Evolutionary conservation across 2,113 vertebrate genomes (phyloP), one percentile per base, ranked within the genome.

Genomic region (Scomber scombrus): DNA sequence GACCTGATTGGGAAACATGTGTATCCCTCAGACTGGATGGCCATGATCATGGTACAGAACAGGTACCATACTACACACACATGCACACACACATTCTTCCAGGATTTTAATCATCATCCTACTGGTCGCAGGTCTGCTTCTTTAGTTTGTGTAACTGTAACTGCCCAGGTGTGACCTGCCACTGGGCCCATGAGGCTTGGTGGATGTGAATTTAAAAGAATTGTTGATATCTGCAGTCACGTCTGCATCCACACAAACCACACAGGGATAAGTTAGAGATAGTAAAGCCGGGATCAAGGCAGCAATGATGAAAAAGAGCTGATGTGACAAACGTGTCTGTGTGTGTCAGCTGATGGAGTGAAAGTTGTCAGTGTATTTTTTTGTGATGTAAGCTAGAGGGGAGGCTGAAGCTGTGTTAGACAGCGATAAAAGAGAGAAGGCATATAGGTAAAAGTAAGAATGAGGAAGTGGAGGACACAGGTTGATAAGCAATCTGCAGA

Each of bases 31-130:
- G 98, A 99, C 87, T 99, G 98, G 98, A 97, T 98, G 95, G 97
- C 97, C 9, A 99, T 99, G 97, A 99, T 98, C 89, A 98, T 99
- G 97, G 97, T 97, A 31, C 98, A 99, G 93, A 99, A 99, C 96
- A 98, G 97, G 98, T 99, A 90, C 21, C 0, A 13, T 73, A 74
- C 73, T 71, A 19, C 40, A 34, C 3, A 1, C 3, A 58, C 23
- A 1, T 6, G 9, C 34, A 40, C 50, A 13, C 11, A 40, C 40
- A 62, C 71, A 68, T 70, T 46, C 21, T 14, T 64, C 12, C 13
- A 3, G 13, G 46, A 54, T 77, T 29, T 55, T 1, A 43, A 71
- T 34, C 18, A 43, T 46, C 29, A 15, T 26, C 12, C 40, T 23
- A 2, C 29, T 15, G 3, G 5, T 52, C 50, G 19, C 34, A 16